A percentile compares a stretch with the other conserved stretches of the same genome.
Conservation (phyloP, 2,797 vertebrate genomes). For the Esox lucius region DNA sequence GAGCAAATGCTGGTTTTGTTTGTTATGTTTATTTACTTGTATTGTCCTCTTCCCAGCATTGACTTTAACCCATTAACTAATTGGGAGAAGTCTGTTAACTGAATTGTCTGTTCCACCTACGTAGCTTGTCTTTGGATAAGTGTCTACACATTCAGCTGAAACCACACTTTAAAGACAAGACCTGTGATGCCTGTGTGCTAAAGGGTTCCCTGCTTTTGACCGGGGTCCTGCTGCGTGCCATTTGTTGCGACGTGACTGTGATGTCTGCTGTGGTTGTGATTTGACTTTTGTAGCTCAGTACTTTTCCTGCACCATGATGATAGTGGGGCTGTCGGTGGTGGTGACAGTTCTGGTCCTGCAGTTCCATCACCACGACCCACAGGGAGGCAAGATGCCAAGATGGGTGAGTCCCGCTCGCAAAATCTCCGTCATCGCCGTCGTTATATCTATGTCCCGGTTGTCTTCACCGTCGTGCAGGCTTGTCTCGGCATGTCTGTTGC, state of each 20-base stretch:
- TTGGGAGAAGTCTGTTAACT: no score
- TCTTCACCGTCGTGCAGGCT: background rate
- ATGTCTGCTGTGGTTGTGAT: background rate
- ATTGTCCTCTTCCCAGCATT: no score
- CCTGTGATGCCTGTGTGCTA: no score
- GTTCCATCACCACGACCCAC: slow-evolving; percentile 91
- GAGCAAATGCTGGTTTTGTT: no score
- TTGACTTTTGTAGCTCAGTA: slow-evolving; percentile 82
- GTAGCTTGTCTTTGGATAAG: no score
- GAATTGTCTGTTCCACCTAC: no score
- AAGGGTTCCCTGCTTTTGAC: no score
- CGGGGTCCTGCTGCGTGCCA: no score
- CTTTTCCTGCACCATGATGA: slow-evolving; percentile 94
- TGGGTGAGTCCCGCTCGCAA: slow-evolving; percentile 77
- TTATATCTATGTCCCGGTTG: background rate
- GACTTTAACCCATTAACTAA: no score
- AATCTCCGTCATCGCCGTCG: background rate
- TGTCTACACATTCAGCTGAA: no score
- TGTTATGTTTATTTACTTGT: no score
- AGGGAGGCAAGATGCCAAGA: slow-evolving; percentile 91
- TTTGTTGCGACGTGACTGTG: background rate
- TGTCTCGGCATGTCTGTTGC: background rate
- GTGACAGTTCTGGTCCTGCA: slow-evolving; percentile 91
- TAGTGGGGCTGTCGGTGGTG: slow-evolving; percentile 90
- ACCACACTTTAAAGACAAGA: no score